Percentiles rank a stretch among this genome's conserved stretches.
These are phyloP conservation scores for Tribolium freemani DNA, from an alignment of 2,888 invertebrate genomes.

Conservation along the genomic window DNA sequence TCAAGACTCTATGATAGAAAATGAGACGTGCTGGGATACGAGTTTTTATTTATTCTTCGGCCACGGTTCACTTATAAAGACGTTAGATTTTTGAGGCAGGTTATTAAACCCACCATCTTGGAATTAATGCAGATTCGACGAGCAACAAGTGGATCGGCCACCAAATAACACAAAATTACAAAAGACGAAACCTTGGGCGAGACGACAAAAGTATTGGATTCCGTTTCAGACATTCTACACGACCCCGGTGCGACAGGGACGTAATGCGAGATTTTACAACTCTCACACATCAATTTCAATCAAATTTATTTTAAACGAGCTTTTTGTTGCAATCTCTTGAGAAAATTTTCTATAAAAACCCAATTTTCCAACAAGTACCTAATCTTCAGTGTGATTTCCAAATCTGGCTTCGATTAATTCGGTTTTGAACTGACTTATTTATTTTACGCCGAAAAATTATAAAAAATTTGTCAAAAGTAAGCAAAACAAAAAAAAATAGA, in stretches of 20 bases:
- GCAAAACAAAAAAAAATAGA: no score
- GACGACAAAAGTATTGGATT: conserved; percentile 19
- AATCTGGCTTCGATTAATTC: no score
- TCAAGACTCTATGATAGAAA: conserved; percentile 49
- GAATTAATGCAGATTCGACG: conserved; percentile 36
- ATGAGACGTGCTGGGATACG: conserved; percentile 49
- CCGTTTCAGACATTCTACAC: conserved; percentile 17
- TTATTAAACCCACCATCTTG: background rate
- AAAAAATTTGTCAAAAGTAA: no score
- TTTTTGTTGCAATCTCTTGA: no score
- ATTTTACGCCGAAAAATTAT: no score
- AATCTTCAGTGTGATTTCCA: no score
- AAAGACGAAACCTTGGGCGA: conserved; percentile 11
- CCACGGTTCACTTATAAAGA: conserved; percentile 51
- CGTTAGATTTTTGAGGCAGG: conserved; percentile 47
- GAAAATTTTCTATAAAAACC: no score
- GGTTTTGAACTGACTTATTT: no score
- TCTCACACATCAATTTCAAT: no score
- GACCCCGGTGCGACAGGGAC: background rate
- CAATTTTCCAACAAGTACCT: no score
- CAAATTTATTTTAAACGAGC: no score
- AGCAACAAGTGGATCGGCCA: conserved; percentile 36
- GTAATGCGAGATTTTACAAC: no score
- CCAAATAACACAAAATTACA: conserved; percentile 6
- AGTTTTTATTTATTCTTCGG: conserved; percentile 38